Percentiles rank a stretch among this genome's conserved stretches.
Evolutionary conservation across 2,113 vertebrate species (phyloP).

Genomic region (Paracanthobrama guichenoti): DNA sequence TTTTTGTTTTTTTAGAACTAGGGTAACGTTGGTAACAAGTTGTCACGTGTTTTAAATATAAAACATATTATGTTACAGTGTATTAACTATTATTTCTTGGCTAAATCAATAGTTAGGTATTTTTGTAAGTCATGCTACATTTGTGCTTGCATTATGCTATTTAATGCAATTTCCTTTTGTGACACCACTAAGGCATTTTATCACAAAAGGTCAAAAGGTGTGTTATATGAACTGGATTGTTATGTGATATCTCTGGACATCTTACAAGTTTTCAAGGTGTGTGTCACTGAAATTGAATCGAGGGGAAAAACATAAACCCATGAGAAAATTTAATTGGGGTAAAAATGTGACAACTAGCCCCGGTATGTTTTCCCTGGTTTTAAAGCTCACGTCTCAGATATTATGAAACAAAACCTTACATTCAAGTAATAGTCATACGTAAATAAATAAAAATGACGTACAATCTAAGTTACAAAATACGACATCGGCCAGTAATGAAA

Average conservation of each 20-base stretch:
- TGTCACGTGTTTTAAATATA: neutral
- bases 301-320: neutral
- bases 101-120: neutral
- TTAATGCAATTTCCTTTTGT: too few species aligned
- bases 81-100: neutral
- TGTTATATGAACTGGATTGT: neutral
- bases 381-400: neutral
- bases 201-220: neutral
- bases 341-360: slow-evolving; percentile 14
- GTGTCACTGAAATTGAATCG: neutral
- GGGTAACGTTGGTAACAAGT: neutral
- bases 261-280: neutral
- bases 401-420: neutral
- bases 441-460: neutral
- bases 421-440: neutral
- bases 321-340: neutral
- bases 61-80: neutral
- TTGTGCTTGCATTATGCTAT: neutral
- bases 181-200: neutral
- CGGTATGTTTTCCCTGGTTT: neutral
- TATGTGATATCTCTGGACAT: neutral
- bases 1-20: too few species aligned
- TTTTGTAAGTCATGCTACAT: neutral
- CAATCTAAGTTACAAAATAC: neutral
- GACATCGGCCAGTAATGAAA: neutral